Evolutionary conservation across 2,888 invertebrate genomes (phyloP).

Genomic region (Plagodis pulveraria): DNA sequence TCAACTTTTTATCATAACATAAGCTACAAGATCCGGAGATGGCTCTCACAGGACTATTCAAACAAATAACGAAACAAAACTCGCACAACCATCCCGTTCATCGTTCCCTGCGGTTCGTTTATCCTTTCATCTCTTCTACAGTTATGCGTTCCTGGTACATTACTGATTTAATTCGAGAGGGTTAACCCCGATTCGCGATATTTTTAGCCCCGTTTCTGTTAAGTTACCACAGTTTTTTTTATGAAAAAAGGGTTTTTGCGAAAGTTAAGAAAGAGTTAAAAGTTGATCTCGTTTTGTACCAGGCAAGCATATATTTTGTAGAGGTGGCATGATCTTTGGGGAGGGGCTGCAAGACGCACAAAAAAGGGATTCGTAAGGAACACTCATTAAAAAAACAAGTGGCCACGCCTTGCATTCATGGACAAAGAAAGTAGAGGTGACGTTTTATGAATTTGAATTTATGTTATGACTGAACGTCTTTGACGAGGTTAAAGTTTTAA

Average conservation of each 20-base stretch:
- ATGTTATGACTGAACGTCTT: too few species aligned
- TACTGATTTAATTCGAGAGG: constrained; percentile 50
- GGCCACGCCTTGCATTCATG: background rate
- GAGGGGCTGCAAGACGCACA: constrained; percentile 4
- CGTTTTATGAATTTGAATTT: too few species aligned
- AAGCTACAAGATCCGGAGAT: background rate
- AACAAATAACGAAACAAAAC: constrained; percentile 26
- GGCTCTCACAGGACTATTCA: background rate
- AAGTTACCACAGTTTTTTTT: constrained; percentile 19
- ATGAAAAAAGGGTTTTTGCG: constrained; percentile 3
- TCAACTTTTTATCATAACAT: background rate
- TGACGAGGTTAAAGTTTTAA: too few species aligned
- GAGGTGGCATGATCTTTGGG: constrained; percentile 1
- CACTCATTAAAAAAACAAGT: background rate
- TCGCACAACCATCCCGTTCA: constrained; percentile 32
- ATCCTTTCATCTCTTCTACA: constrained; percentile 49
- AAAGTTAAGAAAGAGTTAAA: constrained; percentile 35
- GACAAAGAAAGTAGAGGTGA: constrained; percentile 7
- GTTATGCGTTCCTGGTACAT: constrained; percentile 54
- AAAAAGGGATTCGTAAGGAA: constrained; percentile 6
- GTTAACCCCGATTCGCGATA: constrained; percentile 40
- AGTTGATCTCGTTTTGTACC: constrained; percentile 38
- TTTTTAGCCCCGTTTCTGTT: constrained; percentile 29
- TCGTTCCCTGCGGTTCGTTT: constrained; percentile 45
- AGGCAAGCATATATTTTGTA: constrained; percentile 29